Evolutionary conservation across 2,113 vertebrate species (phyloP).

Genomic region (Stegastes partitus): DNA sequence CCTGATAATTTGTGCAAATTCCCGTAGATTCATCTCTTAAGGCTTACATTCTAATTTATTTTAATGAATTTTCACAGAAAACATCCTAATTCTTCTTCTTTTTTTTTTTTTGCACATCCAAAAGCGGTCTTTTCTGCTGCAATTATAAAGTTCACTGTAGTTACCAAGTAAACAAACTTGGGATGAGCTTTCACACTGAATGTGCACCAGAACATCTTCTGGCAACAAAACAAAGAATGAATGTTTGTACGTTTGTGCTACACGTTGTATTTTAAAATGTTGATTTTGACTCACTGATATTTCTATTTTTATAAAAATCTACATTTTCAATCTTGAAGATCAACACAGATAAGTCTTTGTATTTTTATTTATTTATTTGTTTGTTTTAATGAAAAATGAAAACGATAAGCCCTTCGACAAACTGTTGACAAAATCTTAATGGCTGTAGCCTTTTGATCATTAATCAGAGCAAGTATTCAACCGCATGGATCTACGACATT

Average conservation of each 20-base stretch:
- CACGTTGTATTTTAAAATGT: not conserved
- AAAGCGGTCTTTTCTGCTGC: not conserved
- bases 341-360: not conserved
- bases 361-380: too few relatives aligned
- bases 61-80: not conserved
- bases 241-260: not conserved
- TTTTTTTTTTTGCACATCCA: slow-evolving; percentile 2
- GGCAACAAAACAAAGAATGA: slow-evolving; percentile 2
- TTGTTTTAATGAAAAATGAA: not conserved
- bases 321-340: not conserved
- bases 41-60: not conserved
- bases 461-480: slow-evolving; percentile 63
- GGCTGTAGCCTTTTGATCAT: slow-evolving; percentile 55
- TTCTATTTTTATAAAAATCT: not conserved
- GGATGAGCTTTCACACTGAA: slow-evolving; percentile 12
- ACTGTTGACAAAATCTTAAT: slow-evolving; percentile 14
- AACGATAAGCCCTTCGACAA: not conserved
- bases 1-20: not conserved
- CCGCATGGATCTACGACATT: slow-evolving; percentile 48
- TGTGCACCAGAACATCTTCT: not conserved
- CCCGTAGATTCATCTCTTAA: not conserved
- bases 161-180: slow-evolving; percentile 13
- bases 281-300: not conserved
- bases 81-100: not conserved
- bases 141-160: slow-evolving; percentile 20